phyloP scores from a whole-genome alignment of 2,888 invertebrate species.

The Hybos culiciformis region DNA sequence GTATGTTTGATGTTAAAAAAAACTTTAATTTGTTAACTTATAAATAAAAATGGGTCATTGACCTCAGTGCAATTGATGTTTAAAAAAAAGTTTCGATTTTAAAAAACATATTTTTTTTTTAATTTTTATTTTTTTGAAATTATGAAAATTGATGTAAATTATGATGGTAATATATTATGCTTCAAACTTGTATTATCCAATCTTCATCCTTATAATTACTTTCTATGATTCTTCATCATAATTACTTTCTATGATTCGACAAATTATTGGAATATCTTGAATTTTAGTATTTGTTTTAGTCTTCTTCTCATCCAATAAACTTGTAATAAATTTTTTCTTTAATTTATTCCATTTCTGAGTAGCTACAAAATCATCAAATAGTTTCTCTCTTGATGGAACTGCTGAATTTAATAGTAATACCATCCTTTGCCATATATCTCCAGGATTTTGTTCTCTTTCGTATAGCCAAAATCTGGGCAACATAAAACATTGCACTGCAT shows the following conservation, averaged over 20 bases:
- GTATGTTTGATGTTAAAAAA: no score
- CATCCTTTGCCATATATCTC: conserved; percentile 32
- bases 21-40: no score
- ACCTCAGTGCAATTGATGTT: no score
- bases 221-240: conserved; percentile 15
- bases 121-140: no score
- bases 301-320: conserved; percentile 12
- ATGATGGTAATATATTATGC: no score
- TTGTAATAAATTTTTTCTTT: conserved; percentile 21
- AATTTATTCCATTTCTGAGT: conserved; percentile 28
- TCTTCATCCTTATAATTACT: no score
- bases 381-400: conserved; percentile 26
- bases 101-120: no score
- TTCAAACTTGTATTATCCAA: no score
- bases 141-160: no score
- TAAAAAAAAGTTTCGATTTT: no score
- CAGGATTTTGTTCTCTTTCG: conserved; percentile 36
- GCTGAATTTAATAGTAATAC: conserved; percentile 25
- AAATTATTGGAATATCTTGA: conserved; percentile 31
- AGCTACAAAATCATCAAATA: conserved; percentile 25
- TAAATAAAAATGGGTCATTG: no score
- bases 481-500: conserved; percentile 49
- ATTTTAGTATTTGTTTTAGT: conserved; percentile 19
- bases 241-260: conserved; percentile 25
- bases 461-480: conserved; percentile 57